Conservation (phyloP, 2,113 vertebrate genomes). For the Cochlearius cochlearius region DNA sequence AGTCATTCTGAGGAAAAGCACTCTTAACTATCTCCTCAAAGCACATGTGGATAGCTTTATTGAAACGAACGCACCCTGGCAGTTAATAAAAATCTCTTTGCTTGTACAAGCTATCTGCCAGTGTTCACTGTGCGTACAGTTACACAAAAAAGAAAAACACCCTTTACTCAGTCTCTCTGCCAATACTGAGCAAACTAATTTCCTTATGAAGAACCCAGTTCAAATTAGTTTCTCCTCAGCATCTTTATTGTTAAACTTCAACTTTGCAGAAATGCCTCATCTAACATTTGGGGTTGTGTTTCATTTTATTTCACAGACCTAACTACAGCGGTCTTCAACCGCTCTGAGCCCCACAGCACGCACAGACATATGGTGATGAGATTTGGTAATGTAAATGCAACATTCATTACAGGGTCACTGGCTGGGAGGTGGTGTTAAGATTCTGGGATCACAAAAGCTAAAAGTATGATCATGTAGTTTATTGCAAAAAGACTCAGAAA, state of each 20-base stretch:
- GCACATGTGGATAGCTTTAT: neutral
- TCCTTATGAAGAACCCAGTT: neutral
- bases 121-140: neutral
- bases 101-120: neutral
- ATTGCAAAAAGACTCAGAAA: neutral
- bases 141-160: neutral
- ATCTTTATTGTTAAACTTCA: neutral
- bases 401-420: neutral
- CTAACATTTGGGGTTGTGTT: neutral
- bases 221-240: neutral
- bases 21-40: conserved; percentile 12
- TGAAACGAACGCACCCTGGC: neutral
- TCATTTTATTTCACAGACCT: neutral
- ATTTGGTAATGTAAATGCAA: neutral
- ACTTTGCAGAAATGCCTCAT: neutral
- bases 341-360: neutral
- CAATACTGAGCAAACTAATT: neutral
- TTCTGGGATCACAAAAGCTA: conserved; percentile 1
- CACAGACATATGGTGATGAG: neutral
- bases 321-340: neutral
- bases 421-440: conserved; percentile 3
- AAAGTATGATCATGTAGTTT: neutral
- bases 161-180: neutral
- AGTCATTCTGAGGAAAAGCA: conserved; percentile 3
- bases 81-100: neutral